Evolutionary conservation across 1,140 invertebrate species (phyloP).

Genomic region (Linepithema humile): DNA sequence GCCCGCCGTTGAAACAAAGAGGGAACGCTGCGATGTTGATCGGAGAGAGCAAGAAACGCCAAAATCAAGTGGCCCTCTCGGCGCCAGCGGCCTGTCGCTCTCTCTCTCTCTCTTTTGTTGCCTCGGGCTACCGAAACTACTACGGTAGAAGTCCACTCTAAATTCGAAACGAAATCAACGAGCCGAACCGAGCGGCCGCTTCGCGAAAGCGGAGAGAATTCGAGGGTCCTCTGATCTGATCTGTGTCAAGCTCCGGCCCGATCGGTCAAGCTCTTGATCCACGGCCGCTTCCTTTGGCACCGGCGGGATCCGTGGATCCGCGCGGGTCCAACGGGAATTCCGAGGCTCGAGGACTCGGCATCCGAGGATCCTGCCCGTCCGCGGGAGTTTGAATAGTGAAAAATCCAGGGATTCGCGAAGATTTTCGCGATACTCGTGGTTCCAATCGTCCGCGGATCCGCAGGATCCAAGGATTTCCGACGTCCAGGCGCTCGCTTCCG

Average conservation of each 20-base stretch:
- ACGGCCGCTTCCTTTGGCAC: constrained; percentile 4
- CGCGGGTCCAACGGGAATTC: background rate
- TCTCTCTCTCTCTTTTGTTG: constrained; percentile 18
- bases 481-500: background rate
- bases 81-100: background rate
- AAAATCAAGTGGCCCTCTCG: constrained; percentile 51
- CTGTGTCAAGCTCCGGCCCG: constrained; percentile 57
- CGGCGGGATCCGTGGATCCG: constrained; percentile 19
- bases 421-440: background rate
- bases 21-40: background rate
- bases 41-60: constrained; percentile 47
- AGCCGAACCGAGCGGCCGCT: constrained; percentile 51
- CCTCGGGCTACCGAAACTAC: constrained; percentile 73
- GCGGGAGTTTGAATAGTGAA: background rate
- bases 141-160: constrained; percentile 81
- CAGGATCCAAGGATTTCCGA: background rate
- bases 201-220: constrained; percentile 48
- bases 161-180: constrained; percentile 81
- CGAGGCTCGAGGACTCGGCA: constrained; percentile 15
- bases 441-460: background rate
- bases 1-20: constrained; percentile 42
- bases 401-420: background rate
- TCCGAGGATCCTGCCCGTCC: background rate
- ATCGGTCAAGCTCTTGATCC: constrained; percentile 53
- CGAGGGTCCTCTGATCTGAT: constrained; percentile 44